Evolutionary conservation across 2,888 invertebrate genomes (phyloP).

Genomic region (Abrostola triplasia): DNA sequence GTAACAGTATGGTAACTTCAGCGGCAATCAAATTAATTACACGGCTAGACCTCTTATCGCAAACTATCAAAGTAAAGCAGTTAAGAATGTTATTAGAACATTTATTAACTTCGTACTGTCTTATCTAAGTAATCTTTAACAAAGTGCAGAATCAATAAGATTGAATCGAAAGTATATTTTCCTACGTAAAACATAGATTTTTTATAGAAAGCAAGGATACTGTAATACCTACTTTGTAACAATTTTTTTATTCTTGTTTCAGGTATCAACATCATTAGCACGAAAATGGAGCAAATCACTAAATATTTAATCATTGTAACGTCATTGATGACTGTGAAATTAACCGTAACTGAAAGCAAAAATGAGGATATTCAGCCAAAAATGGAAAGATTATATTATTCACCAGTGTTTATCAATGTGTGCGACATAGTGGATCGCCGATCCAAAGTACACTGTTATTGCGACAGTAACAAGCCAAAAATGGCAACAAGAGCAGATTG

Average conservation of each 20-base stretch:
- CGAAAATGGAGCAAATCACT: constrained; percentile 75
- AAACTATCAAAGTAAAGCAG: constrained; percentile 48
- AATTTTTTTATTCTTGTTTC: constrained; percentile 63
- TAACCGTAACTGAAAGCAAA: constrained; percentile 79
- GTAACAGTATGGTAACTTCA: constrained; percentile 24
- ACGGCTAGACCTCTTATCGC: constrained; percentile 38
- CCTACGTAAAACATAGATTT: constrained; percentile 39
- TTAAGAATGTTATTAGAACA: constrained; percentile 42
- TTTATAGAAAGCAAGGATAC: constrained; percentile 29
- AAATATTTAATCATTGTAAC: constrained; percentile 80
- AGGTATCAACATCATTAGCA: constrained; percentile 54
- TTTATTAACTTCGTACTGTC: constrained; percentile 40
- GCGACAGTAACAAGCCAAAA: constrained; percentile 81
- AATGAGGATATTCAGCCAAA: constrained; percentile 75
- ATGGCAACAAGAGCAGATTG: constrained; percentile 92
- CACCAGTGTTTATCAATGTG: constrained; percentile 80
- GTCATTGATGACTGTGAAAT: constrained; percentile 79
- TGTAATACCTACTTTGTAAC: constrained; percentile 15
- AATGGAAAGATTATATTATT: constrained; percentile 75
- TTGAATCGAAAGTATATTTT: constrained; percentile 32
- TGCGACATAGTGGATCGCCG: constrained; percentile 82
- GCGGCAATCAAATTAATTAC: constrained; percentile 41
- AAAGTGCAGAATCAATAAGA: constrained; percentile 28
- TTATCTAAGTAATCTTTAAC: constrained; percentile 43
- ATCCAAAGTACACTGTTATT: constrained; percentile 85